Evolutionary conservation across 2,888 invertebrate genomes (phyloP).

Genomic region (Ganaspis brasiliensis): DNA sequence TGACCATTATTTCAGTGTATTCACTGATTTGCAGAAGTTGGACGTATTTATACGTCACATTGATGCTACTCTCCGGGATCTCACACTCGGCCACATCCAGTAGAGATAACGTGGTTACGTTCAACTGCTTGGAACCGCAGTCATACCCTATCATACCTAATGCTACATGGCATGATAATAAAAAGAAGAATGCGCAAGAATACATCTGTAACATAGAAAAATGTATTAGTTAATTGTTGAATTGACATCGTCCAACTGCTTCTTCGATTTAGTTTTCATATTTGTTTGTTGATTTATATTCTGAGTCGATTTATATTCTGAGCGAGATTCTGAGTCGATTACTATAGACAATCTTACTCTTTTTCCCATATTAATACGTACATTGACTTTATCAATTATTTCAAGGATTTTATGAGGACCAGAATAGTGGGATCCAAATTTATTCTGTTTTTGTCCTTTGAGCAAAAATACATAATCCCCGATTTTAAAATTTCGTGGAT

Average conservation of each 20-base stretch:
- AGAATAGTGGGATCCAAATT: slow-evolving; percentile 50
- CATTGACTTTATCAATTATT: slow-evolving; percentile 1
- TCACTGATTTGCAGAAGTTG: background rate
- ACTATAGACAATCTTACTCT: background rate
- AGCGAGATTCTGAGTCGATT: background rate
- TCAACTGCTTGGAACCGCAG: background rate
- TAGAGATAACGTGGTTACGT: background rate
- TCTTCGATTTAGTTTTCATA: no score
- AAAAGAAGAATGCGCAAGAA: no score
- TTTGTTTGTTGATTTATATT: no score
- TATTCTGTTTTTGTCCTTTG: slow-evolving; percentile 48
- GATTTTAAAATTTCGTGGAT: slow-evolving; percentile 44
- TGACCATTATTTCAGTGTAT: background rate
- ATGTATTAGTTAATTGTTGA: no score
- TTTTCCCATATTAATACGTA: background rate
- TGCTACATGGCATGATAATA: no score
- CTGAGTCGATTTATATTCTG: no score
- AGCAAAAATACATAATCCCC: slow-evolving; percentile 54
- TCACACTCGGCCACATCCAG: background rate
- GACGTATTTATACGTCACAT: background rate
- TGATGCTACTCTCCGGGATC: background rate
- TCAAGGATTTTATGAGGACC: slow-evolving; percentile 55
- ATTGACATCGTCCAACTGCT: no score
- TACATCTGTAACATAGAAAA: no score
- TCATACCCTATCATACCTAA: background rate